Conservation (phyloP, 2,888 invertebrate genomes). For the Spodoptera littoralis region DNA sequence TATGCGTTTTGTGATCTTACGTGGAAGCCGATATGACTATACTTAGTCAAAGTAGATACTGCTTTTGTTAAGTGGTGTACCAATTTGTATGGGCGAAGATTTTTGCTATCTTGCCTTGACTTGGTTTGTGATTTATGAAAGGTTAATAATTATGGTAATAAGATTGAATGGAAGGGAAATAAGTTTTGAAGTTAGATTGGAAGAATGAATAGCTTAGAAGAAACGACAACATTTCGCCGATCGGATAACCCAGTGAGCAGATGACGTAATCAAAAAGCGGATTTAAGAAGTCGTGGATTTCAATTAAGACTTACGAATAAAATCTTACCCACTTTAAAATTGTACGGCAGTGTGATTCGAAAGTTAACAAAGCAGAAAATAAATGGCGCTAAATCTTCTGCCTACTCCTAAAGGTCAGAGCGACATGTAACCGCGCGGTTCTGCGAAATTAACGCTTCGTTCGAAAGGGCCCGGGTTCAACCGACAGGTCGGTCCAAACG, state of each 20-base stretch:
- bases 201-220: too few species aligned
- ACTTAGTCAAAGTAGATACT: neutral
- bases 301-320: too few species aligned
- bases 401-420: conserved; percentile 33
- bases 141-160: too few species aligned
- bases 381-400: conserved; percentile 24
- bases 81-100: neutral
- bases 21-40: neutral
- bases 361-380: conserved; percentile 25
- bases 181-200: too few species aligned
- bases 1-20: conserved; percentile 10
- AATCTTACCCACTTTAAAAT: too few species aligned
- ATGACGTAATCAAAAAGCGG: too few species aligned
- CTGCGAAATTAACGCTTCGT: conserved; percentile 48
- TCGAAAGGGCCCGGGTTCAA: conserved; percentile 36
- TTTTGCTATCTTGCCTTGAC: too few species aligned
- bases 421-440: conserved; percentile 24
- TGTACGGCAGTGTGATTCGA: neutral
- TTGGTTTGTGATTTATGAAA: too few species aligned
- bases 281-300: too few species aligned
- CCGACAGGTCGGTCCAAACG: conserved; percentile 27
- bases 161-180: too few species aligned
- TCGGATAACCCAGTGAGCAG: too few species aligned
- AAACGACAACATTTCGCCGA: too few species aligned
- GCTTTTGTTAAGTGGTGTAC: neutral